A percentile compares a stretch with the other conserved stretches of the same genome.
phyloP scores from a whole-genome alignment of 2,888 invertebrate genomes.

The Pseudeuparius sepicola region DNA sequence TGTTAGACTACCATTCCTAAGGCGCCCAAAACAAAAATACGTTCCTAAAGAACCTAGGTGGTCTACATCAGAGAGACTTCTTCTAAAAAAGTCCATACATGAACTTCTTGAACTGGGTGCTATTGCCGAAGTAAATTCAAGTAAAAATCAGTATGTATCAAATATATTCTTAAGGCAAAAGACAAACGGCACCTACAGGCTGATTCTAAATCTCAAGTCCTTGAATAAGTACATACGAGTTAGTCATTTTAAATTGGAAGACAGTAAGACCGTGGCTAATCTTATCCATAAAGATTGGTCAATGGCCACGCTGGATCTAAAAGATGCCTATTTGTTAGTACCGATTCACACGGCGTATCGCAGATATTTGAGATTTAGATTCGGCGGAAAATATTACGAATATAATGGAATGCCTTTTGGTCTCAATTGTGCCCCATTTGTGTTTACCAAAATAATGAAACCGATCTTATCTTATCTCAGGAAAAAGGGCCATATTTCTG shows the following conservation, averaged over 20 bases:
- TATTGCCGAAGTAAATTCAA: slow-evolving; percentile 7
- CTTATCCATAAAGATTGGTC: slow-evolving; percentile 18
- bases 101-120: slow-evolving; percentile 13
- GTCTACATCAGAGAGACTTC: slow-evolving; percentile 4
- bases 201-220: slow-evolving; percentile 16
- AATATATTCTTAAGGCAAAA: slow-evolving; percentile 15
- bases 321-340: slow-evolving; percentile 20
- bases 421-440: no score
- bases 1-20: slow-evolving; percentile 9
- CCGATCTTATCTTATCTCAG: slow-evolving; percentile 19
- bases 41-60: slow-evolving; percentile 8
- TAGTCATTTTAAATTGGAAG: slow-evolving; percentile 26
- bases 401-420: slow-evolving; percentile 8
- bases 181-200: slow-evolving; percentile 5
- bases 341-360: slow-evolving; percentile 18
- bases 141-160: slow-evolving; percentile 16
- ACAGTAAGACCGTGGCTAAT: slow-evolving; percentile 19
- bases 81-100: slow-evolving; percentile 6
- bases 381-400: slow-evolving; percentile 16
- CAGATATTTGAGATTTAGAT: slow-evolving; percentile 24
- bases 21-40: slow-evolving; percentile 5
- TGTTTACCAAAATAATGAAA: slow-evolving; percentile 24
- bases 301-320: slow-evolving; percentile 17
- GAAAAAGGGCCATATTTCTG: slow-evolving; percentile 18
- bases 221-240: slow-evolving; percentile 20